Evolutionary conservation across 2,797 vertebrate species (phyloP), one percentile per base, ranked within the genome.

Genomic region (Falco cherrug): DNA sequence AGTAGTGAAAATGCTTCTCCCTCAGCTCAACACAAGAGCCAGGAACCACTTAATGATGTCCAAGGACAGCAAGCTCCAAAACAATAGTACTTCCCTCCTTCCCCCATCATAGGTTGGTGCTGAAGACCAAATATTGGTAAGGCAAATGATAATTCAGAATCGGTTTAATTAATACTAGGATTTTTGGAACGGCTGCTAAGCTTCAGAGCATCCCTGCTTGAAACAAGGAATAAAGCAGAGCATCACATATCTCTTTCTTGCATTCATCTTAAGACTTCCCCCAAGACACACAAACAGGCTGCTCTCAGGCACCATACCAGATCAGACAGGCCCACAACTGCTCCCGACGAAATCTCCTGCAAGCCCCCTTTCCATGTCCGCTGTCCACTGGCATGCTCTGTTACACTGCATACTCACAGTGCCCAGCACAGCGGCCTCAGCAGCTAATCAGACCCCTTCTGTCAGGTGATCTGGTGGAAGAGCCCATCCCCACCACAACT

Each of bases 371-470:
- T 41, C 56, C 54, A n/a, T 0, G 6, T n/a, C 35, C 1, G 1
- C 59, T 86, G 63, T 29, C n/a, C 0, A 0, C 25, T 7, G 7
- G 12, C 70, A 61, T 3, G 2, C 15, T 68, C 60, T 13, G 4
- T 37, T 45, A 31, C 1, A 2, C 28, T 70, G 80, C 39, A 28
- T 5, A n/a, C 3, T 29, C 13, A 2, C 48, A 65, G 61, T 2
- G 2, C 35, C 26, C 5, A 6, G 47, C 0, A 0, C 24, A 85
- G 20, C 14, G 29, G n/a, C 11, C 25, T 74, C 69, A 2, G 25
- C 21, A 64, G 41, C 43, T 47, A 24, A 83, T n/a, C 51, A 90
- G 69, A 75, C 4, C 21, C 45, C 35, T 75, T 64, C 48, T 63
- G n/a, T 59, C 43, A 56, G 29, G 11, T 19, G 9, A 53, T 41